Evolutionary conservation across 2,888 invertebrate species (phyloP).

Genomic region (Drosophila cyrtoloma): DNA sequence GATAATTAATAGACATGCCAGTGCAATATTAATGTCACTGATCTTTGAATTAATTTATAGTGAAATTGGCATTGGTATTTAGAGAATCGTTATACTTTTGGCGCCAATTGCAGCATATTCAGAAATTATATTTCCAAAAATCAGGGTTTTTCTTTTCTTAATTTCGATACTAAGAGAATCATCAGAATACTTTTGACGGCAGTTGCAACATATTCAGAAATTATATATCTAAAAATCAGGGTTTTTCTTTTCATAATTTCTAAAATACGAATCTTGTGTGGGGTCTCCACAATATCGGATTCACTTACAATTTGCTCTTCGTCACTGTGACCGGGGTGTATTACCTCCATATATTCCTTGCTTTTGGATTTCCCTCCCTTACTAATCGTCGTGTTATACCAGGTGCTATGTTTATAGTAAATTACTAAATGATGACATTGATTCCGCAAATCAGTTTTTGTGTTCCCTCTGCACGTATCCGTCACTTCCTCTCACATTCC

Average conservation of each 20-base stretch:
- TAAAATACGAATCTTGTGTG: no score
- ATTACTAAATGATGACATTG: neutral
- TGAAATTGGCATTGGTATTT: constrained; percentile 11
- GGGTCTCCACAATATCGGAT: no score
- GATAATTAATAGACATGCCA: constrained; percentile 57
- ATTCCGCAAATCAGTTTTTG: neutral
- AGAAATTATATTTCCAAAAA: neutral
- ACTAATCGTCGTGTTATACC: neutral
- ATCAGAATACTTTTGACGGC: no score
- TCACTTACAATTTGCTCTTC: neutral
- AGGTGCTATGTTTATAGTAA: neutral
- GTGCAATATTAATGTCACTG: constrained; percentile 54
- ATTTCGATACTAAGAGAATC: neutral
- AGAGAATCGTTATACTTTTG: neutral
- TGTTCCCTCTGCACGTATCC: neutral
- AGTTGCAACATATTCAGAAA: no score
- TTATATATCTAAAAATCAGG: no score
- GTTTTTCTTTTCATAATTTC: no score
- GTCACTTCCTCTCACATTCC: neutral
- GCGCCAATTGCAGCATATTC: neutral
- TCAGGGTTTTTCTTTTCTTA: neutral
- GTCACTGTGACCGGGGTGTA: fast-evolving
- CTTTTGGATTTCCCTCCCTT: neutral
- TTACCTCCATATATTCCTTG: neutral
- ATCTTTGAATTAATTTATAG: constrained; percentile 46